These are phyloP conservation scores for Cynocephalus volans DNA, from an alignment of 2,113 vertebrate genomes.

Conservation along the genomic window DNA sequence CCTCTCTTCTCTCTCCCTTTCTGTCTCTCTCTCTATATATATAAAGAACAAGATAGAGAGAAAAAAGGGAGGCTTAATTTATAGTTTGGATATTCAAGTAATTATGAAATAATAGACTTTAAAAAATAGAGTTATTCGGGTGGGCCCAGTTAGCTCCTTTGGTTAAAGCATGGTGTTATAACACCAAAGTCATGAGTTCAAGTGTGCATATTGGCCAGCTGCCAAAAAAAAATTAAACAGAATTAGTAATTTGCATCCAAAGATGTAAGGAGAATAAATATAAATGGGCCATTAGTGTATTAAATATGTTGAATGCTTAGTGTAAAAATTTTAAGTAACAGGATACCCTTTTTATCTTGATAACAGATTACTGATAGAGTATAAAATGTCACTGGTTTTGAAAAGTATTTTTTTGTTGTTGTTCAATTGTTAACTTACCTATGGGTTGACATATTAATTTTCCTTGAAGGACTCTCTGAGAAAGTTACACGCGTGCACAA, in stretches of 20 bases:
- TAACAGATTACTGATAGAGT: neutral
- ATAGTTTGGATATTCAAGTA: neutral
- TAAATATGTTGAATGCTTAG: neutral
- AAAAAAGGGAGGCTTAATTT: neutral
- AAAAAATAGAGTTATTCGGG: too few relatives aligned
- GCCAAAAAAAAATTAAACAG: neutral
- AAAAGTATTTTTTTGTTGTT: neutral
- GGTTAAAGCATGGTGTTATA: too few relatives aligned
- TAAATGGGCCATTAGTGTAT: neutral
- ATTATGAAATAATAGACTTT: neutral
- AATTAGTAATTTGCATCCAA: neutral
- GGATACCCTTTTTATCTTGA: neutral
- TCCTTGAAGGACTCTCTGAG: neutral
- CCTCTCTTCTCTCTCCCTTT: too few relatives aligned
- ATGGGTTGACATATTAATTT: neutral
- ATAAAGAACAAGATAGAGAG: too few relatives aligned
- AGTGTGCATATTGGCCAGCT: too few relatives aligned
- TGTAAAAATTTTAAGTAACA: neutral
- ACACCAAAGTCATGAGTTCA: too few relatives aligned
- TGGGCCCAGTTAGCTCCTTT: too few relatives aligned
- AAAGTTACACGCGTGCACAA: neutral
- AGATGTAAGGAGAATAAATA: neutral
- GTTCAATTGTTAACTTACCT: neutral
- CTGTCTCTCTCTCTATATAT: too few relatives aligned
- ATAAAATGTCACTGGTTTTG: neutral